Conservation (phyloP, 2,797 vertebrate species). For the Pseudomugil tenellus region DNA sequence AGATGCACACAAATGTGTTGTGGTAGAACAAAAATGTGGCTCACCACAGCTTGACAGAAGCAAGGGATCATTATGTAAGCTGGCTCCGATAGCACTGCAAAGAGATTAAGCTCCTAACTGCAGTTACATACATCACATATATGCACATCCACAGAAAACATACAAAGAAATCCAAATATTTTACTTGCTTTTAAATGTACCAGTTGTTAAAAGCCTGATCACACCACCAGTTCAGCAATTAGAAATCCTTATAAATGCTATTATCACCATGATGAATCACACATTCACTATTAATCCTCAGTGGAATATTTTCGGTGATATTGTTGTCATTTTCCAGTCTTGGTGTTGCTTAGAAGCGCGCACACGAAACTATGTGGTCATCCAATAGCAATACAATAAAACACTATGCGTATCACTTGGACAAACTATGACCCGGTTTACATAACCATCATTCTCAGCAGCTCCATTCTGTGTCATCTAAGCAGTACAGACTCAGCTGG, state of each 20-base stretch:
- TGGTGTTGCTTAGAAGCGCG: constrained; percentile 1
- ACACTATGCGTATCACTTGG: constrained; percentile 35
- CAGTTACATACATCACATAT: constrained; percentile 9
- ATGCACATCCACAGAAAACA: not conserved
- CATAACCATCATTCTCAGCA: constrained; percentile 41
- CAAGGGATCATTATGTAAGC: constrained; percentile 52
- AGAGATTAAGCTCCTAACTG: constrained; percentile 12
- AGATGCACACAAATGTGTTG: constrained; percentile 16
- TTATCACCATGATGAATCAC: not conserved
- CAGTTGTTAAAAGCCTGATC: not conserved
- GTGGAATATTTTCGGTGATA: not conserved
- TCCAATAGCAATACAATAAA: constrained; percentile 5
- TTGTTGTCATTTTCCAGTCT: constrained; percentile 14
- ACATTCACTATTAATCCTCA: constrained; percentile 1
- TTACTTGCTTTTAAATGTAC: not conserved
- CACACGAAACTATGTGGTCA: constrained; percentile 24
- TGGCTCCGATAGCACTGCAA: constrained; percentile 16
- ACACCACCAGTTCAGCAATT: not conserved
- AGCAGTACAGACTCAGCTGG: constrained; percentile 24
- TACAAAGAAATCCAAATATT: not conserved
- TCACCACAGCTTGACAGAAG: constrained; percentile 21
- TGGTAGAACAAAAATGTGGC: constrained; percentile 40
- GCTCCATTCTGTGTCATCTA: constrained; percentile 25
- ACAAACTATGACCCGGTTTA: constrained; percentile 54
- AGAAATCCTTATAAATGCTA: not conserved